Conservation (phyloP, 2,797 vertebrate genomes). For the Labroides dimidiatus region DNA sequence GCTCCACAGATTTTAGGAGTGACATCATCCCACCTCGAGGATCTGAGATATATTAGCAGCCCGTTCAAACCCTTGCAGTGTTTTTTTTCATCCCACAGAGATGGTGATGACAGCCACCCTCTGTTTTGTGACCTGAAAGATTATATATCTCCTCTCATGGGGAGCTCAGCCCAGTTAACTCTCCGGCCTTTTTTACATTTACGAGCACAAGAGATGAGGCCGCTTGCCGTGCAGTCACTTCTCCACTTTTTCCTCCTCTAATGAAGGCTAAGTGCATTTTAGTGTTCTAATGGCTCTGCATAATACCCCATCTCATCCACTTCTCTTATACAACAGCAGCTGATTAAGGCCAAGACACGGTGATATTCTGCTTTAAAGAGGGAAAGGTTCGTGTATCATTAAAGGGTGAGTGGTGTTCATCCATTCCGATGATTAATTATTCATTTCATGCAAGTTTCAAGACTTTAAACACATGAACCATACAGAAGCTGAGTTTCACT, state of each 20-base stretch:
- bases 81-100: conserved; percentile 48
- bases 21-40: conserved; percentile 35
- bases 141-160: conserved; percentile 41
- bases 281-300: conserved; percentile 66
- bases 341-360: conserved; percentile 56
- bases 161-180: conserved; percentile 48
- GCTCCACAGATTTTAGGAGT: conserved; percentile 41
- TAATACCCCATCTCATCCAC: conserved; percentile 47
- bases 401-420: conserved; percentile 14
- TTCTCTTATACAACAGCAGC: conserved; percentile 55
- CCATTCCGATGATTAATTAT: conserved; percentile 62
- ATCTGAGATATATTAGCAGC: conserved; percentile 50
- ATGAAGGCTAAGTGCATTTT: conserved; percentile 71
- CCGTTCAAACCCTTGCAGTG: conserved; percentile 46
- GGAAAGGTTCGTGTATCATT: conserved; percentile 30
- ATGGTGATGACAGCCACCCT: conserved; percentile 57
- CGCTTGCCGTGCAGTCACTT: conserved; percentile 38
- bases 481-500: conserved; percentile 14
- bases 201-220: conserved; percentile 48
- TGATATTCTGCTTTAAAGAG: conserved; percentile 50
- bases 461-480: conserved; percentile 31
- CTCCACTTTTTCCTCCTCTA: conserved; percentile 43
- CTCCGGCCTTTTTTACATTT: conserved; percentile 48
- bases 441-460: conserved; percentile 61
- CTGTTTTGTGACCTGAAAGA: conserved; percentile 66